A percentile compares a stretch with the other conserved stretches of the same genome.
Evolutionary conservation across 1,140 invertebrate genomes (phyloP).

Genomic region (Phocides pigmalion): DNA sequence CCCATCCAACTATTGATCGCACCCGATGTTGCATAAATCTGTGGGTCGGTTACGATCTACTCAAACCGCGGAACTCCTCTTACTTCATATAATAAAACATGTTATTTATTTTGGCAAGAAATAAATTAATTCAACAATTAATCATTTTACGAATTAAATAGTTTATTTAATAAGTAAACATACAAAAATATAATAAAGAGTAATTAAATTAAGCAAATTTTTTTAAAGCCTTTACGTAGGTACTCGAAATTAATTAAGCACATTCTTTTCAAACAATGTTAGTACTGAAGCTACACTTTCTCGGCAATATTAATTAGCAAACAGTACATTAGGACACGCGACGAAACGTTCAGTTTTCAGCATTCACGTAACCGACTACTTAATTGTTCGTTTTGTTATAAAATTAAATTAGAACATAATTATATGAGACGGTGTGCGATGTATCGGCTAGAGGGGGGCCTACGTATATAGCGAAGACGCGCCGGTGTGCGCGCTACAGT

Average conservation of each 20-base stretch:
- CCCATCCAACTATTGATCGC: too few species aligned
- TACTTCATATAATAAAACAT: too few species aligned
- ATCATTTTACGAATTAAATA: too few species aligned
- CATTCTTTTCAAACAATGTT: background rate
- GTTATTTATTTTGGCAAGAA: too few species aligned
- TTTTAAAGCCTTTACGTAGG: too few species aligned
- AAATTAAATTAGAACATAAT: conserved; percentile 22
- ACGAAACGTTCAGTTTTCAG: conserved; percentile 4
- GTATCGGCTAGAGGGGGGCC: conserved; percentile 44
- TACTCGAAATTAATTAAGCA: background rate
- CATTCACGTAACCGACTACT: conserved; percentile 1
- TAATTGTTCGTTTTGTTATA: conserved; percentile 15
- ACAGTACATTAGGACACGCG: background rate
- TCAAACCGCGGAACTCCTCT: too few species aligned
- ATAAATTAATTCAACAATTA: too few species aligned
- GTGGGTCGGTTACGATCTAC: too few species aligned
- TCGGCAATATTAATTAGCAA: conserved; percentile 1
- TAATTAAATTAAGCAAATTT: too few species aligned
- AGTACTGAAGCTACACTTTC: background rate
- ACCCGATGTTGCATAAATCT: too few species aligned
- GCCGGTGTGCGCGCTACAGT: conserved; percentile 39
- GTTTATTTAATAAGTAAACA: too few species aligned
- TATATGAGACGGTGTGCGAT: conserved; percentile 35
- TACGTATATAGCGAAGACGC: conserved; percentile 61
- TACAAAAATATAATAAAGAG: too few species aligned